phyloP scores from a whole-genome alignment of 2,797 vertebrate genomes.

The Arrhamphus sclerolepis region DNA sequence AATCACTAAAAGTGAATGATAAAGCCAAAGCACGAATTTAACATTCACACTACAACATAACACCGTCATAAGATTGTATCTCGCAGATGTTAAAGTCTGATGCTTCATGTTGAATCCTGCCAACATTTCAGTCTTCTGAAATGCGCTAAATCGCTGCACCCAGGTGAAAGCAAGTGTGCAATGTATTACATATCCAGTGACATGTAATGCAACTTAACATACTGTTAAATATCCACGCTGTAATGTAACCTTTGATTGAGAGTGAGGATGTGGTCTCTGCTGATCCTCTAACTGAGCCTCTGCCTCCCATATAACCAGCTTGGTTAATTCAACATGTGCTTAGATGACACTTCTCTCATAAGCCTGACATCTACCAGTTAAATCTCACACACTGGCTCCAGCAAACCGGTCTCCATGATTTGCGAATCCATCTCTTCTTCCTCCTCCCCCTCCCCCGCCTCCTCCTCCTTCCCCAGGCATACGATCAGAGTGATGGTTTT shows the following conservation, averaged over 20 bases:
- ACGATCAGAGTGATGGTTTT: slow-evolving; percentile 50
- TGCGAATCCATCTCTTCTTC: slow-evolving; percentile 47
- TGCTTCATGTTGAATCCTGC: slow-evolving; percentile 66
- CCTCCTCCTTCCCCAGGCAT: slow-evolving; percentile 34
- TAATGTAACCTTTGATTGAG: too few relatives aligned
- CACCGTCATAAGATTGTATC: slow-evolving; percentile 40
- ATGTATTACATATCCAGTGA: slow-evolving; percentile 30
- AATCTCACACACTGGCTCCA: slow-evolving; percentile 69
- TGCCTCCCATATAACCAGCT: slow-evolving; percentile 21
- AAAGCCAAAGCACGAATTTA: slow-evolving; percentile 15
- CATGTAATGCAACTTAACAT: slow-evolving; percentile 36
- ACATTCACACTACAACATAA: slow-evolving; percentile 43
- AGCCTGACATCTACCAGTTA: background rate
- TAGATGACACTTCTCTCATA: slow-evolving; percentile 23
- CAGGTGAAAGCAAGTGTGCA: slow-evolving; percentile 28
- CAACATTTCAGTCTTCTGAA: slow-evolving; percentile 59
- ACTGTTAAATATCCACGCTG: slow-evolving; percentile 1
- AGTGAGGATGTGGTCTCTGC: background rate
- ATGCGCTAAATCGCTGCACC: slow-evolving; percentile 25
- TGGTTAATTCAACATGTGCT: slow-evolving; percentile 7
- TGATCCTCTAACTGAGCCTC: slow-evolving; percentile 35
- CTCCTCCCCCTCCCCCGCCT: slow-evolving; percentile 9
- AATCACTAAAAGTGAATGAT: slow-evolving; percentile 21
- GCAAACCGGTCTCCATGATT: slow-evolving; percentile 63
- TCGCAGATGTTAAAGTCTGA: slow-evolving; percentile 21